Conservation (phyloP, 2,113 vertebrate species). For the Oplegnathus fasciatus region DNA sequence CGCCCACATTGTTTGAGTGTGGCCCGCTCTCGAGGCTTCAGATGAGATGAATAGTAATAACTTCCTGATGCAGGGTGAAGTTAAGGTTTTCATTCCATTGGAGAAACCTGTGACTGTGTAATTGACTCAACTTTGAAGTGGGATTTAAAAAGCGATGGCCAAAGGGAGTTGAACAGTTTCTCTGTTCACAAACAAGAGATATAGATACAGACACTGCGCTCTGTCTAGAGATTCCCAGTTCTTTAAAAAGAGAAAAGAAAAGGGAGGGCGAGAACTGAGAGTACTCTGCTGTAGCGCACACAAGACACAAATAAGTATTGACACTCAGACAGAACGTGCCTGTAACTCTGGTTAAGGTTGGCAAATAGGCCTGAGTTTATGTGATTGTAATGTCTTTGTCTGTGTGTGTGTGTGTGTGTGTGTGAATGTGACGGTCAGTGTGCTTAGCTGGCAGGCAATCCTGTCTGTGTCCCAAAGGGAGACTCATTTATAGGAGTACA, state of each 20-base stretch:
- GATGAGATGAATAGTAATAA: slow-evolving; percentile 45
- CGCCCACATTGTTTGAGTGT: slow-evolving; percentile 43
- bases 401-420: background rate
- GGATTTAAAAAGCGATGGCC: slow-evolving; percentile 59
- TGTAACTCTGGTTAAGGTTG: slow-evolving; percentile 56
- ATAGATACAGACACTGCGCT: slow-evolving; percentile 35
- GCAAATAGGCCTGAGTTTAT: slow-evolving; percentile 40
- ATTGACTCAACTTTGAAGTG: slow-evolving; percentile 67
- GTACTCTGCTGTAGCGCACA: slow-evolving; percentile 15
- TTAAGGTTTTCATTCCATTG: slow-evolving; percentile 46
- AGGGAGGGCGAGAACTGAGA: slow-evolving; percentile 22
- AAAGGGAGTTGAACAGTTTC: slow-evolving; percentile 43
- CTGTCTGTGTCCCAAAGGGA: slow-evolving; percentile 59
- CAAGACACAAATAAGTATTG: slow-evolving; percentile 52
- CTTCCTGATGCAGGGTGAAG: slow-evolving; percentile 56
- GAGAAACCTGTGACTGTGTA: slow-evolving; percentile 52
- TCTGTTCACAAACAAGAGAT: slow-evolving; percentile 53
- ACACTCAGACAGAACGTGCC: slow-evolving; percentile 58
- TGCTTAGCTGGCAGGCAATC: slow-evolving; percentile 58
- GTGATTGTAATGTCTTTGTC: slow-evolving; percentile 44
- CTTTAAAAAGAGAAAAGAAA: slow-evolving; percentile 40
- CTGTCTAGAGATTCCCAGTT: slow-evolving; percentile 44
- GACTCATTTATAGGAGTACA: slow-evolving; percentile 66
- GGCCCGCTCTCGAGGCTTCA: slow-evolving; percentile 18
- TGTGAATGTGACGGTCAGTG: slow-evolving; percentile 27